phyloP scores from a whole-genome alignment of 2,797 vertebrate species.

The Notolabrus celidotus region DNA sequence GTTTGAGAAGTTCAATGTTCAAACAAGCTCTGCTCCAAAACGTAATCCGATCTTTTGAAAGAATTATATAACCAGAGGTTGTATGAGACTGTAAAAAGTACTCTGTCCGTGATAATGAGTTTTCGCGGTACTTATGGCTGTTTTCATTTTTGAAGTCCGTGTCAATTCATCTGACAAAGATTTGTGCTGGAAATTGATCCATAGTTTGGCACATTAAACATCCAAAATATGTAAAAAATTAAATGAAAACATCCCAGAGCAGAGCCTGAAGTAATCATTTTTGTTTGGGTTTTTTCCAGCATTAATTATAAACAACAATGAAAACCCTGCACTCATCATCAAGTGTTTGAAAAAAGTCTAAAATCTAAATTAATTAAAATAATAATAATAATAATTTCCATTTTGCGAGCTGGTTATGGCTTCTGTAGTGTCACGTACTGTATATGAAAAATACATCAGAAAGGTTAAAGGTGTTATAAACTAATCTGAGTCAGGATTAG shows the following conservation, averaged over 20 bases:
- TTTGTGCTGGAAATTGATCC: not conserved
- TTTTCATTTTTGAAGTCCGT: not conserved
- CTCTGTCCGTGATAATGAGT: not conserved
- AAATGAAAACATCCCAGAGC: not conserved
- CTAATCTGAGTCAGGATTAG: too few relatives aligned
- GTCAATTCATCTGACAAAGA: not conserved
- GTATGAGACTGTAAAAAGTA: not conserved
- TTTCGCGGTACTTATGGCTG: not conserved
- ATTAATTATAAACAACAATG: not conserved
- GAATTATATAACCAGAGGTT: not conserved
- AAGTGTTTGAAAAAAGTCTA: too few relatives aligned
- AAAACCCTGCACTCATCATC: too few relatives aligned
- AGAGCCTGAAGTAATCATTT: not conserved
- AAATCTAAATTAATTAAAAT: too few relatives aligned
- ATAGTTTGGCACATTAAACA: not conserved
- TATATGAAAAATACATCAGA: too few relatives aligned
- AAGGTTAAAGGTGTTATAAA: too few relatives aligned
- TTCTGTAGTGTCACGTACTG: too few relatives aligned
- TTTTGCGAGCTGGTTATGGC: too few relatives aligned
- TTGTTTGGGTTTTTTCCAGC: not conserved
- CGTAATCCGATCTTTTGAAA: not conserved
- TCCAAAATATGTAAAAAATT: not conserved
- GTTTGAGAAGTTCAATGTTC: constrained; percentile 21
- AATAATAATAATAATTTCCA: too few relatives aligned
- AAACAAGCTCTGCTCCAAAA: constrained; percentile 8